Percentiles rank a stretch among this genome's conserved stretches.
These are phyloP conservation scores for Druon quercuslanigerum DNA, from an alignment of 1,140 invertebrate genomes.

Conservation along the genomic window DNA sequence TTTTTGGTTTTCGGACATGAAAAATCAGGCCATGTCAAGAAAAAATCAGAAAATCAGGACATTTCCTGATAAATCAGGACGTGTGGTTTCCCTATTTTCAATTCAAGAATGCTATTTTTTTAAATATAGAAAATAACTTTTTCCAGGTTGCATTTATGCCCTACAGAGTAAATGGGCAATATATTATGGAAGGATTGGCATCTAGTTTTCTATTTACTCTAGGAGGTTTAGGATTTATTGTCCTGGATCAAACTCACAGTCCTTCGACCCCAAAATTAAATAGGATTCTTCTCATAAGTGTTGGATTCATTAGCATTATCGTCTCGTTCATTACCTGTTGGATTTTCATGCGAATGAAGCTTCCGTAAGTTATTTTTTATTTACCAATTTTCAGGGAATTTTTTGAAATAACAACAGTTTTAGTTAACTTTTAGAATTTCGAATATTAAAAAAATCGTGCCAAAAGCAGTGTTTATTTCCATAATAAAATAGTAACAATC, in stretches of 20 bases:
- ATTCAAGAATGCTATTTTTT: background rate
- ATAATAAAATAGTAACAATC: background rate
- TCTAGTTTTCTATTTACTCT: slow-evolving; percentile 97
- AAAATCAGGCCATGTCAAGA: no score
- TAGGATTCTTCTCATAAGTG: slow-evolving; percentile 90
- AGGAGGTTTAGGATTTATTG: slow-evolving; percentile 96
- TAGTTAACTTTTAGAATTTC: no score
- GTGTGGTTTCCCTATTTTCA: background rate
- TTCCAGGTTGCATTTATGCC: slow-evolving; percentile 96
- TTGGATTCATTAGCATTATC: slow-evolving; percentile 95
- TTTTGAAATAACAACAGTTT: no score
- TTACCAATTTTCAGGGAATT: slow-evolving; percentile 16
- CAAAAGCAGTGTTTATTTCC: no score
- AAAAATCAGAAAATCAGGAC: no score
- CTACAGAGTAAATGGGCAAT: slow-evolving; percentile 98
- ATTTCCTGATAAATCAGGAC: no score
- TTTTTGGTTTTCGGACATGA: no score
- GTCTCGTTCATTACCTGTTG: slow-evolving; percentile 97
- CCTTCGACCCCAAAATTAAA: slow-evolving; percentile 95
- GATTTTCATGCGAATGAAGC: slow-evolving; percentile 99
- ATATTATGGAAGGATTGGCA: slow-evolving; percentile 98
- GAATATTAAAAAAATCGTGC: no score
- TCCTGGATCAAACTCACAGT: slow-evolving; percentile 95
- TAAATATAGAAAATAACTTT: slow-evolving; percentile 29
- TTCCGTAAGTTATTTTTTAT: slow-evolving; percentile 82